A percentile compares a stretch with the other conserved stretches of the same genome.
Conservation (phyloP, 2,113 vertebrate genomes). For the Phylloscopus trochiloides region DNA sequence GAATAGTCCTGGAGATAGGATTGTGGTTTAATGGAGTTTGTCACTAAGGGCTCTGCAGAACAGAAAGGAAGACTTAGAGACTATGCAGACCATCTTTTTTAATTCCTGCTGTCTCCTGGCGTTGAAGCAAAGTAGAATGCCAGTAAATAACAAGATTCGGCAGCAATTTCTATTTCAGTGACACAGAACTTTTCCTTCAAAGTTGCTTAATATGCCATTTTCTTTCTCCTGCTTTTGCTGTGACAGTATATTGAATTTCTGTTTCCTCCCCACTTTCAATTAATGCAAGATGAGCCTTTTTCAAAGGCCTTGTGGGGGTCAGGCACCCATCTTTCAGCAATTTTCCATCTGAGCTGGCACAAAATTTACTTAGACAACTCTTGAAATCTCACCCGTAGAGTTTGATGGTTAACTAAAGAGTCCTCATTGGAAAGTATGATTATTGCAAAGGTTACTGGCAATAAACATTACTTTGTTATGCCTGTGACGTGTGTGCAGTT, state of each 20-base stretch:
- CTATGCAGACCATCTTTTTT: not conserved
- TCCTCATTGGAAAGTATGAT: constrained; percentile 40
- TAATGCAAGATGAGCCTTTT: not conserved
- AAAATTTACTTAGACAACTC: not conserved
- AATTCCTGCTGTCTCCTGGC: constrained; percentile 9
- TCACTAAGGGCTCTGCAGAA: not conserved
- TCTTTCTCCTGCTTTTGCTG: not conserved
- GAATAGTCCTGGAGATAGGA: not conserved
- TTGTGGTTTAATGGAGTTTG: not conserved
- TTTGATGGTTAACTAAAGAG: not conserved
- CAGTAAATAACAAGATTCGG: constrained; percentile 28
- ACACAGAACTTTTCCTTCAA: not conserved
- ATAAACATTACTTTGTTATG: constrained; percentile 7
- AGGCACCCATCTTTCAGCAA: constrained; percentile 39
- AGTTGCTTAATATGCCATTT: constrained; percentile 22
- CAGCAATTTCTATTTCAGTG: constrained; percentile 2
- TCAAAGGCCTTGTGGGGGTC: not conserved
- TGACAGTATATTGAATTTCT: constrained; percentile 30
- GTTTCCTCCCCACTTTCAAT: not conserved
- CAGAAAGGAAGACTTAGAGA: not conserved
- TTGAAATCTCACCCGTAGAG: not conserved
- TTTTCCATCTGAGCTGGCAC: constrained; percentile 43
- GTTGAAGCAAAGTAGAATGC: not conserved
- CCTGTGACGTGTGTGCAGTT: not conserved
- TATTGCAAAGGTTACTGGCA: constrained; percentile 4